Evolutionary conservation across 1,140 invertebrate genomes (phyloP).

Genomic region (Drosophila takahashii): DNA sequence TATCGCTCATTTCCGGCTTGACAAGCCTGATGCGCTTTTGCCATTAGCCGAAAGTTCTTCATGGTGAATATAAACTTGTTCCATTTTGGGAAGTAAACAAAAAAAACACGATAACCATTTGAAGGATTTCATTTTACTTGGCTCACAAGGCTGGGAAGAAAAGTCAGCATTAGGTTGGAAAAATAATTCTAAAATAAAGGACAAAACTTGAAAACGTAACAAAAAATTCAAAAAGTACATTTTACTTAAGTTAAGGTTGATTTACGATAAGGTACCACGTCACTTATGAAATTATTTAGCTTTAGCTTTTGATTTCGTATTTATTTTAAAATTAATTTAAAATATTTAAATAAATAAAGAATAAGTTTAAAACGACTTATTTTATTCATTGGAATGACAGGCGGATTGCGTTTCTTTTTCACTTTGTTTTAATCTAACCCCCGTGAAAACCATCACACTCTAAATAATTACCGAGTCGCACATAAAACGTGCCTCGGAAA

Average conservation of each 20-base stretch:
- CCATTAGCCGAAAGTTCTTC: conserved; percentile 52
- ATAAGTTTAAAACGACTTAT: too few relatives aligned
- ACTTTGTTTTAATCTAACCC: conserved; percentile 11
- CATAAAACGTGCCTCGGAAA: conserved; percentile 21
- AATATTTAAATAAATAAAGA: too few relatives aligned
- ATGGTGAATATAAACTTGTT: conserved; percentile 39
- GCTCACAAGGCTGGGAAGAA: not conserved
- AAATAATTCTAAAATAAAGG: not conserved
- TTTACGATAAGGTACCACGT: too few relatives aligned
- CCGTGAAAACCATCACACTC: conserved; percentile 23
- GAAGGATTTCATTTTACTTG: conserved; percentile 58
- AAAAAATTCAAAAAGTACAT: too few relatives aligned
- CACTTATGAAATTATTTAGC: too few relatives aligned
- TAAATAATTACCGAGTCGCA: conserved; percentile 42
- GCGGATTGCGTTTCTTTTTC: too few relatives aligned
- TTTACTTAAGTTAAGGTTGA: too few relatives aligned
- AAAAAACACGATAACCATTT: conserved; percentile 16
- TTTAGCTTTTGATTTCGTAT: too few relatives aligned
- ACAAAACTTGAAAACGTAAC: too few relatives aligned
- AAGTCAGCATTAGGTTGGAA: not conserved
- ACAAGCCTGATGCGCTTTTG: conserved; percentile 32
- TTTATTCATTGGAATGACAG: too few relatives aligned
- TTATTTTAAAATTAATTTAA: too few relatives aligned
- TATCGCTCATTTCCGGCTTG: conserved; percentile 64
- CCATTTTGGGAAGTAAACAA: conserved; percentile 19